phyloP scores from a whole-genome alignment of 2,797 vertebrate species.

The Gobionotothen gibberifrons region DNA sequence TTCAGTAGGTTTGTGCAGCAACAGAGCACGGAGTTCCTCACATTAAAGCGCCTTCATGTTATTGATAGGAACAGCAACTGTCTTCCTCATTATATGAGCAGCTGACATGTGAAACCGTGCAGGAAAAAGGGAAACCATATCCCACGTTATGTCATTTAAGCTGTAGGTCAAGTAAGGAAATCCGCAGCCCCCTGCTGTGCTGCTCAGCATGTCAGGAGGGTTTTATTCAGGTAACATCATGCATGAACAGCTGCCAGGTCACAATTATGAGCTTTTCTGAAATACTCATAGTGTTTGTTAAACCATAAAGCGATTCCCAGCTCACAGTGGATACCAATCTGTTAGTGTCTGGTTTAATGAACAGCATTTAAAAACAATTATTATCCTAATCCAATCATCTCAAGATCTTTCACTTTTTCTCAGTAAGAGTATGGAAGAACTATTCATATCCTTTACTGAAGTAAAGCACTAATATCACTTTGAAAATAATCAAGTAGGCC shows the following conservation, averaged over 20 bases:
- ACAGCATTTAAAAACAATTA: not conserved
- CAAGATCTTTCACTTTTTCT: not conserved
- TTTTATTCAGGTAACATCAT: constrained; percentile 42
- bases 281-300: not conserved
- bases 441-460: too few species aligned
- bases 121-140: not conserved
- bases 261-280: not conserved
- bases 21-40: not conserved
- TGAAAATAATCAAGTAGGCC: too few species aligned
- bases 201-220: constrained; percentile 10
- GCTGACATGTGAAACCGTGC: not conserved
- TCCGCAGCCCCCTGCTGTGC: not conserved
- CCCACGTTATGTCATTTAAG: constrained; percentile 1
- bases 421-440: not conserved
- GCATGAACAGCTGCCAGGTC: constrained; percentile 40
- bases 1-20: not conserved
- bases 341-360: not conserved
- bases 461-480: too few species aligned
- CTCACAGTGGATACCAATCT: not conserved
- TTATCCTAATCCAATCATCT: not conserved
- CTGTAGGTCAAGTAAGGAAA: constrained; percentile 13
- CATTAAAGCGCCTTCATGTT: constrained; percentile 9
- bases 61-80: constrained; percentile 1
- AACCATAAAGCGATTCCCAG: not conserved
- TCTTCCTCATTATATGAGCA: not conserved